Conservation (phyloP, 2,888 invertebrate genomes). For the Epinotia nisella region DNA sequence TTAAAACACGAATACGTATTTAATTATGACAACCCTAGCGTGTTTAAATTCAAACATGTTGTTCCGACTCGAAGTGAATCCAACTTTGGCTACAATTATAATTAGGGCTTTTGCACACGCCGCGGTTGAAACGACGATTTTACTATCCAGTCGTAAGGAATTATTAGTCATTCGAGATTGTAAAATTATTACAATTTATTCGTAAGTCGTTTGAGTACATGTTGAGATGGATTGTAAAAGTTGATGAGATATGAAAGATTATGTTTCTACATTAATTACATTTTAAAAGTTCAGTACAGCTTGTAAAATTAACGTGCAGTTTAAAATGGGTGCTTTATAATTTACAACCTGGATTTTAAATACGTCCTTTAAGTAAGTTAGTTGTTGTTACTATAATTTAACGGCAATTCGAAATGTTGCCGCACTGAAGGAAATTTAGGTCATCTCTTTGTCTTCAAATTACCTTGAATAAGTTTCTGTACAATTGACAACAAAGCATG, state of each 20-base stretch:
- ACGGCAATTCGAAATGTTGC: too few relatives aligned
- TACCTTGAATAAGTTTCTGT: background rate
- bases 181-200: background rate
- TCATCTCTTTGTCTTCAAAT: too few relatives aligned
- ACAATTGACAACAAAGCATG: too few relatives aligned
- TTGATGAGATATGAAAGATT: slow-evolving; percentile 4
- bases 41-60: slow-evolving; percentile 41
- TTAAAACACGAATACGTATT: too few relatives aligned
- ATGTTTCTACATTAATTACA: background rate
- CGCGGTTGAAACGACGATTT: slow-evolving; percentile 4
- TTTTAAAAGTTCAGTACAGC: slow-evolving; percentile 13
- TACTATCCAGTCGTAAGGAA: slow-evolving; percentile 8
- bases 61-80: slow-evolving; percentile 35
- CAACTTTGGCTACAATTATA: slow-evolving; percentile 39
- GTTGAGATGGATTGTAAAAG: slow-evolving; percentile 10
- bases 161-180: slow-evolving; percentile 2
- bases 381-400: background rate
- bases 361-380: background rate
- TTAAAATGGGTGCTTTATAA: background rate
- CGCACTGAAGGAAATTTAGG: too few relatives aligned
- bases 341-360: background rate
- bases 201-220: background rate
- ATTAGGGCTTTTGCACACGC: slow-evolving; percentile 32
- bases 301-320: background rate
- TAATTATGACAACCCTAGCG: slow-evolving; percentile 21